Percentiles rank a stretch among this genome's conserved stretches.
Conservation (phyloP, 2,888 invertebrate species). For the Pasiphila rectangulata region DNA sequence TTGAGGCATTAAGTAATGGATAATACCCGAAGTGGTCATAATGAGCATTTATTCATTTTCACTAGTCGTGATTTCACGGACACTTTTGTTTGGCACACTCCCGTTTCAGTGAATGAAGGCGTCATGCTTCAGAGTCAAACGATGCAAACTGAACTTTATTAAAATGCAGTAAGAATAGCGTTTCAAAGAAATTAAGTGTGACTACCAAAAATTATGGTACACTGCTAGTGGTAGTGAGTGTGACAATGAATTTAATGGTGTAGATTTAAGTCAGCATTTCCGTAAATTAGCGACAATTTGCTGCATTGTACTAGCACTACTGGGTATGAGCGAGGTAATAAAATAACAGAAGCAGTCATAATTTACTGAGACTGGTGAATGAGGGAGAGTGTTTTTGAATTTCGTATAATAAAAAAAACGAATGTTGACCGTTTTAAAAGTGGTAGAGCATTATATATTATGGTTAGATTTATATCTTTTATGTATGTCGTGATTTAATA, state of each 20-base stretch:
- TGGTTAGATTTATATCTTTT: background rate
- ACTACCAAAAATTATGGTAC: constrained; percentile 48
- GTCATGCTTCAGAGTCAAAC: constrained; percentile 28
- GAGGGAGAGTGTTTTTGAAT: background rate
- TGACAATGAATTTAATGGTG: constrained; percentile 44
- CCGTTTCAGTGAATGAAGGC: constrained; percentile 55
- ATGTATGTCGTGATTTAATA: too few relatives aligned
- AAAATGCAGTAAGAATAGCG: constrained; percentile 25
- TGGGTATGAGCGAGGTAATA: constrained; percentile 18
- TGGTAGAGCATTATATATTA: background rate
- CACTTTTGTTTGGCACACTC: constrained; percentile 54
- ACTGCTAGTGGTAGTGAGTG: constrained; percentile 44
- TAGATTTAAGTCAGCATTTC: constrained; percentile 31
- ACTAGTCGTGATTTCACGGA: constrained; percentile 60
- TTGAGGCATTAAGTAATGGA: background rate
- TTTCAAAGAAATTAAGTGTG: constrained; percentile 38
- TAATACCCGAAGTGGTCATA: constrained; percentile 39
- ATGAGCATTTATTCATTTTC: constrained; percentile 60
- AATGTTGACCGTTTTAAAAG: background rate
- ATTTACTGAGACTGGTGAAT: constrained; percentile 10
- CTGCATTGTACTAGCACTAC: constrained; percentile 12
- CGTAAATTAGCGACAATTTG: constrained; percentile 24
- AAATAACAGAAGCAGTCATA: constrained; percentile 11
- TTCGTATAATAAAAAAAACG: too few relatives aligned
- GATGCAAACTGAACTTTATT: constrained; percentile 35